Base-by-base conservation (phyloP, 2,888 invertebrate species). In the Azorinus chamasolen region DNA sequence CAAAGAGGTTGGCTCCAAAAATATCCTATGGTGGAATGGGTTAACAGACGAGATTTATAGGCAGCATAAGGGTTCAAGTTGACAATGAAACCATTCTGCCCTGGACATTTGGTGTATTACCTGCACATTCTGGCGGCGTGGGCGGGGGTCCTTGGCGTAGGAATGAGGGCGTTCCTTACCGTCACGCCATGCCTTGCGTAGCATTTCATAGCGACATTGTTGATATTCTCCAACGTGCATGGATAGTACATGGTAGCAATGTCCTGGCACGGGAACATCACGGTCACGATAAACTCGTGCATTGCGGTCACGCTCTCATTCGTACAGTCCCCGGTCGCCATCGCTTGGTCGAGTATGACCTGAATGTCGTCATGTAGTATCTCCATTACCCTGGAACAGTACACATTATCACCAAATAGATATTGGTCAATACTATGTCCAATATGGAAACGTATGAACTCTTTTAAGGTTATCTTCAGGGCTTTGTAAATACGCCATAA, bases 261-360 rank as follows among this genome's bases (percentile, higher is more conserved):
- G 41, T 75, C 59, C 27, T 58, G 51, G 54, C 75, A 75, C 46
- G 75, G 75, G 39, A 75, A 75, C 18, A 58, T 46, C 4, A 75
- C 37, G 46, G 75, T 69, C 2, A 64, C 22, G 27, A 75, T 43
- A 53, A 58, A 75, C 45, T 68, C 54, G 43, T 68, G 41, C 57
- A 74, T 68, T 8, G 46, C 66, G 20, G 37, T 4, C 16, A 62
- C 48, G 53, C 53, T 63, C 1, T 27, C 51, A 6, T 54, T 51
- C 6, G 61, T 45, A 48, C 73, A 74, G 20, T 74, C 50, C 2
- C 66, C 66, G 16, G 48, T 25, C 4, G 45, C 25, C 0, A 66
- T 53, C 5, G 73, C 61, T 37, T 41, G 24, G n/a, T 62, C 62
- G 39, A 53, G 62, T 0, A 74, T 57, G 2, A 20, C 55, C 50